Conservation (phyloP, 1,140 invertebrate species). For the Ooceraea biroi region DNA sequence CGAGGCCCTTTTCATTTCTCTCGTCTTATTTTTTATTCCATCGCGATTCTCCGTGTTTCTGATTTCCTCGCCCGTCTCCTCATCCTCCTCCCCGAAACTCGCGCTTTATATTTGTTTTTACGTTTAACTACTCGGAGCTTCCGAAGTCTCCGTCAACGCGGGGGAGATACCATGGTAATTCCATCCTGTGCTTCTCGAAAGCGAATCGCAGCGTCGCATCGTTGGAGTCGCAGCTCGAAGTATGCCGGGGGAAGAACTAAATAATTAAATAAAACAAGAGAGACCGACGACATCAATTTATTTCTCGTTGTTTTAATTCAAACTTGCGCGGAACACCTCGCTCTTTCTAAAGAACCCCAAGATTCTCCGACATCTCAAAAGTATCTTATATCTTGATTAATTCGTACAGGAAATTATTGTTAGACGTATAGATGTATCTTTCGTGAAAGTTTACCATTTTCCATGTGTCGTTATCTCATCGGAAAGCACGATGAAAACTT, state of each 20-base stretch:
- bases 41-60: neutral
- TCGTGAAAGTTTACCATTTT: neutral
- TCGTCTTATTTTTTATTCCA: neutral
- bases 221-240: slow-evolving; percentile 8
- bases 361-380: neutral
- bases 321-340: slow-evolving; percentile 23
- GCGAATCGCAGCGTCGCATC: neutral
- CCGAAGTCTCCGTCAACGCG: slow-evolving; percentile 33
- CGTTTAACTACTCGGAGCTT: slow-evolving; percentile 24
- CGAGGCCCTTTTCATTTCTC: slow-evolving; percentile 33
- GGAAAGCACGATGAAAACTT: neutral
- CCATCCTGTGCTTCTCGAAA: slow-evolving; percentile 8
- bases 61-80: slow-evolving; percentile 31
- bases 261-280: slow-evolving; percentile 54
- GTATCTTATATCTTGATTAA: neutral
- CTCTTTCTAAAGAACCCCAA: neutral
- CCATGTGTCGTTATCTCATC: neutral
- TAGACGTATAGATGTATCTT: neutral
- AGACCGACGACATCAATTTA: slow-evolving; percentile 43
- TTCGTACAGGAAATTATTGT: neutral
- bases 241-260: slow-evolving; percentile 21
- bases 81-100: slow-evolving; percentile 1
- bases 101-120: slow-evolving; percentile 55
- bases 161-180: slow-evolving; percentile 36
- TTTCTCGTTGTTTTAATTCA: slow-evolving; percentile 61